Percentiles rank a stretch among this genome's conserved stretches.
Conservation (phyloP, 2,888 invertebrate genomes). For the Lissonota sp. region DNA sequence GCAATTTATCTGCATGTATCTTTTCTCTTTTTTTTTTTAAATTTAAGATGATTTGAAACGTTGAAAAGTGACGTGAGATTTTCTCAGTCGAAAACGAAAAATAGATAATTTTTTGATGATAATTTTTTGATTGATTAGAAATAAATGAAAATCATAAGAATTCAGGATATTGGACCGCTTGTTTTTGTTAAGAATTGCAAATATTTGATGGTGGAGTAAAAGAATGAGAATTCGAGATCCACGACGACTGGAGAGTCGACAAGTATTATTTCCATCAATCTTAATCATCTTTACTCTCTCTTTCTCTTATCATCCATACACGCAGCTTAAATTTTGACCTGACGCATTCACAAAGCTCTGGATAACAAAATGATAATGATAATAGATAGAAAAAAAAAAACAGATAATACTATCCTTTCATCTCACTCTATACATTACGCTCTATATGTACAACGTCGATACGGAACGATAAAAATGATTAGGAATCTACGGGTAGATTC, state of each 20-base stretch:
- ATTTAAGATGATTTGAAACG: too few relatives aligned
- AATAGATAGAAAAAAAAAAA: conserved; percentile 47
- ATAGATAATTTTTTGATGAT: too few relatives aligned
- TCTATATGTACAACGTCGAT: conserved; percentile 64
- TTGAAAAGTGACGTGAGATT: too few relatives aligned
- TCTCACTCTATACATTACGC: conserved; percentile 45
- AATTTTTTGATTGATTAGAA: too few relatives aligned
- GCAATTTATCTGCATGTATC: too few relatives aligned
- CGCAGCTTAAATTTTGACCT: conserved; percentile 27
- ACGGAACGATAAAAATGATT: conserved; percentile 67
- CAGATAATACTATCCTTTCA: conserved; percentile 61
- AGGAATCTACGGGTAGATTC: conserved; percentile 72
- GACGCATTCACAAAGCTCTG: conserved; percentile 41
- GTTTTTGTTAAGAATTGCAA: too few relatives aligned
- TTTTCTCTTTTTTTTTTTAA: too few relatives aligned
- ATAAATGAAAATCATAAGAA: too few relatives aligned
- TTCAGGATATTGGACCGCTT: too few relatives aligned
- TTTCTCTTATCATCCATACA: neutral
- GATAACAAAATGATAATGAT: conserved; percentile 35
- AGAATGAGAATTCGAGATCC: conserved; percentile 14
- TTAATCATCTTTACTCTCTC: conserved; percentile 13
- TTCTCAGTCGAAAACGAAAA: too few relatives aligned
- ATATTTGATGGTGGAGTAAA: too few relatives aligned
- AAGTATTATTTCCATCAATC: conserved; percentile 45
- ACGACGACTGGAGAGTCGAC: conserved; percentile 40